Evolutionary conservation across 2,113 vertebrate genomes (phyloP).

Genomic region (pig (Sus scrofa)): DNA sequence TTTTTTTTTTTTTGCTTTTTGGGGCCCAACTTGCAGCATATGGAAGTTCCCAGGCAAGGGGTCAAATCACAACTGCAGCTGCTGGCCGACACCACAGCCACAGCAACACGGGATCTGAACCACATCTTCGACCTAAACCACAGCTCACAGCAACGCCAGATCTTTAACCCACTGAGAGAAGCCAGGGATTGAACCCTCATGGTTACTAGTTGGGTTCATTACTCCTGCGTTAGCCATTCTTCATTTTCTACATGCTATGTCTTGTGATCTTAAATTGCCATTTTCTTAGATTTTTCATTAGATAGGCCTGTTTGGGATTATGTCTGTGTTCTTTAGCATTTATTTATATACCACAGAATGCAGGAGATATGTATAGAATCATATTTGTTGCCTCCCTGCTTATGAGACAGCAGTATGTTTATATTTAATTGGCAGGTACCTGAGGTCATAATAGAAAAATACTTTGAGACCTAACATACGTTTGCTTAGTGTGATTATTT

Average conservation of each 20-base stretch:
- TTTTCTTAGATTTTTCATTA: not conserved
- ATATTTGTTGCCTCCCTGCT: not conserved
- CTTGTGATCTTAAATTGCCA: not conserved
- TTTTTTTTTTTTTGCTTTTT: too few relatives aligned
- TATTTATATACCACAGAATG: not conserved
- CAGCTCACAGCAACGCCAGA: too few relatives aligned
- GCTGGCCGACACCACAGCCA: too few relatives aligned
- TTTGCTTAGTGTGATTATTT: not conserved
- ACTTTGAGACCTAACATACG: not conserved
- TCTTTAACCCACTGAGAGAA: too few relatives aligned
- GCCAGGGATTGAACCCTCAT: too few relatives aligned
- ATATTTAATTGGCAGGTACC: not conserved
- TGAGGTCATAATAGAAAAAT: not conserved
- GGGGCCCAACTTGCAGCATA: too few relatives aligned
- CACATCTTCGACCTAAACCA: too few relatives aligned
- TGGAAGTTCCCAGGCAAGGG: too few relatives aligned
- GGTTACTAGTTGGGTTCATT: too few relatives aligned
- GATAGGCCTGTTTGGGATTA: not conserved
- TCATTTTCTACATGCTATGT: not conserved
- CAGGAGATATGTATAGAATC: not conserved
- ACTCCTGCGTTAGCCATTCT: not conserved
- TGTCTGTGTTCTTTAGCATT: not conserved
- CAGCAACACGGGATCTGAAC: too few relatives aligned
- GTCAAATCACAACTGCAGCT: too few relatives aligned
- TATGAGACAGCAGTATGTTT: not conserved